Conservation (phyloP, 2,888 invertebrate species). For the Brenthis ino region DNA sequence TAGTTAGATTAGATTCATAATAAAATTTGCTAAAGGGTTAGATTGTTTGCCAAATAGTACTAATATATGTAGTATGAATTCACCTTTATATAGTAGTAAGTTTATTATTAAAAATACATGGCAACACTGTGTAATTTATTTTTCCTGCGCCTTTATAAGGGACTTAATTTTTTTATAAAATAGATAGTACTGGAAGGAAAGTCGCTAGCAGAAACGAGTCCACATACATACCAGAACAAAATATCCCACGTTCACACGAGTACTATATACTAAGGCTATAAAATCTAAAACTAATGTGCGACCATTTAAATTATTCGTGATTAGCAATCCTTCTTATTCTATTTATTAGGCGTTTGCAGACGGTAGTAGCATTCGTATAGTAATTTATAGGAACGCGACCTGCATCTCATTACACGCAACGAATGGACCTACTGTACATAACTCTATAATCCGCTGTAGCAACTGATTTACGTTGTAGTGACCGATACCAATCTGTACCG, state of each 20-base stretch:
- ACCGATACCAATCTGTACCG: slow-evolving; percentile 10
- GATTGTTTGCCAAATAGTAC: no score
- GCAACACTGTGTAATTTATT: no score
- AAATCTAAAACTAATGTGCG: slow-evolving; percentile 14
- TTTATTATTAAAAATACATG: no score
- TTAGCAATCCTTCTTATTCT: slow-evolving; percentile 19
- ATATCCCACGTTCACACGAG: background rate
- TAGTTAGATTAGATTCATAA: no score
- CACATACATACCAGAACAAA: background rate
- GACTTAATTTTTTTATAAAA: no score
- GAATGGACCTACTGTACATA: slow-evolving; percentile 5
- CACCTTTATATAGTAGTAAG: no score
- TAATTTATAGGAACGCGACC: slow-evolving; percentile 19
- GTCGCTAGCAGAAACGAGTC: no score
- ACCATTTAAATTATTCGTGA: slow-evolving; percentile 20
- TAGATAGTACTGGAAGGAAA: no score
- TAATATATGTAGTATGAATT: no score
- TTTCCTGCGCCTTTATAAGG: no score
- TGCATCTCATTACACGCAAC: slow-evolving; percentile 16
- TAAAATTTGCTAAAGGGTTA: no score
- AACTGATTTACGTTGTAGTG: background rate
- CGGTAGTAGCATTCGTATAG: slow-evolving; percentile 5
- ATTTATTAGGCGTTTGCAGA: slow-evolving; percentile 12
- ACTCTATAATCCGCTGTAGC: background rate
- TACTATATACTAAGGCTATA: background rate